Evolutionary conservation across 2,113 vertebrate genomes (phyloP).

Genomic region (Thunnus thynnus): DNA sequence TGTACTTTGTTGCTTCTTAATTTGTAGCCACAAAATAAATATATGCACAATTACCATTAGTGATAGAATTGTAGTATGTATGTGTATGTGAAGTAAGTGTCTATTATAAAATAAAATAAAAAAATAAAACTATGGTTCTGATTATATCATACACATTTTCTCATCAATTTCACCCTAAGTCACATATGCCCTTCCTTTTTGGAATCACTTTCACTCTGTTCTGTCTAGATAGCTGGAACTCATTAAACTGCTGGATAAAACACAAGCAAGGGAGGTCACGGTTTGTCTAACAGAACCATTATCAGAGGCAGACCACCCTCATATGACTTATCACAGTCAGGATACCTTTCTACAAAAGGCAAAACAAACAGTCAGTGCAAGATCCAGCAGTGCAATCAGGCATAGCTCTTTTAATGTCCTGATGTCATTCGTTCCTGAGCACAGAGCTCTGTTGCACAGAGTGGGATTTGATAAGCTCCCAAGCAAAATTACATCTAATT

Average conservation of each 20-base stretch:
- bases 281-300: constrained; percentile 48
- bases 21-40: constrained; percentile 33
- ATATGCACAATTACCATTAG: constrained; percentile 14
- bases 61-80: not conserved
- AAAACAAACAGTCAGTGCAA: constrained; percentile 52
- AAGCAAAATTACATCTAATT: constrained; percentile 64
- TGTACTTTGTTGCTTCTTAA: constrained; percentile 41
- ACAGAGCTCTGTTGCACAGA: constrained; percentile 30
- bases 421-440: constrained; percentile 55
- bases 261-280: constrained; percentile 43
- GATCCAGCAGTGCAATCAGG: constrained; percentile 47
- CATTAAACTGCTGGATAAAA: constrained; percentile 70
- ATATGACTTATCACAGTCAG: constrained; percentile 44
- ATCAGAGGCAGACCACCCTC: constrained; percentile 53
- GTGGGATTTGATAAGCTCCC: constrained; percentile 55
- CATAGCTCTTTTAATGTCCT: constrained; percentile 47
- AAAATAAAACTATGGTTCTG: constrained; percentile 26
- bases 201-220: constrained; percentile 43
- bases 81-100: not conserved
- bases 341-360: constrained; percentile 47
- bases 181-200: constrained; percentile 33
- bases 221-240: constrained; percentile 64
- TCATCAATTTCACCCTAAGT: constrained; percentile 55
- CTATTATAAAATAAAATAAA: constrained; percentile 5
- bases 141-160: constrained; percentile 47